phyloP scores from a whole-genome alignment of 2,888 invertebrate species.

The Deilephila elpenor region DNA sequence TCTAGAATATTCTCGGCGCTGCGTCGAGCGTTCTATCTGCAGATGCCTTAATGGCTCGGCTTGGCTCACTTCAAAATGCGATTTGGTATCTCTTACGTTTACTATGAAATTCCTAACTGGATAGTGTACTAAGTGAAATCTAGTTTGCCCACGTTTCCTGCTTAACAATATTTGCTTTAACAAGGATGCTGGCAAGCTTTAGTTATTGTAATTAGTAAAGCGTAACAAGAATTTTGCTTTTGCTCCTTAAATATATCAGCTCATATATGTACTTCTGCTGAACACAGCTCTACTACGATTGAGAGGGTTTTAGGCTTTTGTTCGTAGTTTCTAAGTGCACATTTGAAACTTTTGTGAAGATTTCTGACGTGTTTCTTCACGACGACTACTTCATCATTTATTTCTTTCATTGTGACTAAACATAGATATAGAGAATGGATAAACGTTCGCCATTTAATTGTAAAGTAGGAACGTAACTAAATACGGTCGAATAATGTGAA shows the following conservation, averaged over 20 bases:
- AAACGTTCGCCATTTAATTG: neutral
- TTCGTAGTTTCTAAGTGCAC: too few relatives aligned
- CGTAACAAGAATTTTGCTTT: too few relatives aligned
- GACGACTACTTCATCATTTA: too few relatives aligned
- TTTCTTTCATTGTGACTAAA: neutral
- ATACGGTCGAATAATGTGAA: too few relatives aligned
- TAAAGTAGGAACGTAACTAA: too few relatives aligned
- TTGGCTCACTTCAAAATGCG: slow-evolving; percentile 56
- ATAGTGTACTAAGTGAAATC: slow-evolving; percentile 26
- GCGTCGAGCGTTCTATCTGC: slow-evolving; percentile 51
- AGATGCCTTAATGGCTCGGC: slow-evolving; percentile 59
- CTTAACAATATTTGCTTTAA: slow-evolving; percentile 1
- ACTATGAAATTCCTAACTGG: slow-evolving; percentile 26
- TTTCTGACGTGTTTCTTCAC: too few relatives aligned
- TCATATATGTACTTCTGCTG: too few relatives aligned
- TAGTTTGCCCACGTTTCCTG: slow-evolving; percentile 9
- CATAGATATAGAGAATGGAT: neutral
- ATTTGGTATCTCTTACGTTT: slow-evolving; percentile 54
- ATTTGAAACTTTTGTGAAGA: too few relatives aligned
- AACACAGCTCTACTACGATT: too few relatives aligned
- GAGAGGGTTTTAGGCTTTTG: too few relatives aligned
- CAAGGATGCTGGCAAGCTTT: neutral
- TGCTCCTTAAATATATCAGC: too few relatives aligned
- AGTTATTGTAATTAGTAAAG: neutral
- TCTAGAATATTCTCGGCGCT: slow-evolving; percentile 44